A percentile compares a stretch with the other conserved stretches of the same genome.
Conservation (phyloP, 2,888 invertebrate genomes). For the Drosophila meridionalis region DNA sequence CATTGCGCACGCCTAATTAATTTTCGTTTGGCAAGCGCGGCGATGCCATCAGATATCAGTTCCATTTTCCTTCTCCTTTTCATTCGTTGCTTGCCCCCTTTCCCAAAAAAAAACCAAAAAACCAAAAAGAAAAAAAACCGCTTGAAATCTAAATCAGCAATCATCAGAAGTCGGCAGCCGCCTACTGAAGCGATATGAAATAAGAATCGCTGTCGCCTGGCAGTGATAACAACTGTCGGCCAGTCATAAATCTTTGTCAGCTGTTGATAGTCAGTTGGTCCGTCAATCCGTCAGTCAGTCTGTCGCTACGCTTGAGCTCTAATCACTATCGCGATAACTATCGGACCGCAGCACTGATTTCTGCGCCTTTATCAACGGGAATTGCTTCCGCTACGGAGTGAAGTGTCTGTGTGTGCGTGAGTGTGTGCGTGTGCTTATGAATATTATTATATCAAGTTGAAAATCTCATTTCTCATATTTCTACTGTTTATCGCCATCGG, state of each 20-base stretch:
- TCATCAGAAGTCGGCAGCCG: constrained; percentile 34
- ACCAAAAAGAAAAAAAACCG: neutral
- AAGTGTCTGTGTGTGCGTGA: neutral
- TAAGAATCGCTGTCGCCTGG: constrained; percentile 58
- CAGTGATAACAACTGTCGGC: constrained; percentile 41
- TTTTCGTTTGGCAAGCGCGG: constrained; percentile 49
- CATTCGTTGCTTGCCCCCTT: constrained; percentile 2
- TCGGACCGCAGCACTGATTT: constrained; percentile 53
- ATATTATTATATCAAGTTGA: constrained; percentile 42
- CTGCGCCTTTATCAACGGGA: constrained; percentile 34
- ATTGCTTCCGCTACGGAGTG: constrained; percentile 40
- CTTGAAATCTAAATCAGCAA: constrained; percentile 58
- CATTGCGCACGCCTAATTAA: constrained; percentile 62
- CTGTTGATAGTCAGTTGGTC: constrained; percentile 61
- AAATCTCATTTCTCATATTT: constrained; percentile 66
- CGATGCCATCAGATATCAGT: constrained; percentile 60
- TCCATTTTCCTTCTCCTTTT: constrained; percentile 35
- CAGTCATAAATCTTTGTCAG: constrained; percentile 21
- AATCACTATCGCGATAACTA: constrained; percentile 57
- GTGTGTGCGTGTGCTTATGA: constrained; percentile 18
- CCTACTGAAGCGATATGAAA: constrained; percentile 30
- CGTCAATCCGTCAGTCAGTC: constrained; percentile 56
- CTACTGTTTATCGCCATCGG: constrained; percentile 65
- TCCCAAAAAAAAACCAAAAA: neutral
- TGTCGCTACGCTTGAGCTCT: constrained; percentile 19